Percentiles rank a stretch among this genome's conserved stretches.
Conservation (phyloP, 2,113 vertebrate genomes). For the Crotalus tigris region DNA sequence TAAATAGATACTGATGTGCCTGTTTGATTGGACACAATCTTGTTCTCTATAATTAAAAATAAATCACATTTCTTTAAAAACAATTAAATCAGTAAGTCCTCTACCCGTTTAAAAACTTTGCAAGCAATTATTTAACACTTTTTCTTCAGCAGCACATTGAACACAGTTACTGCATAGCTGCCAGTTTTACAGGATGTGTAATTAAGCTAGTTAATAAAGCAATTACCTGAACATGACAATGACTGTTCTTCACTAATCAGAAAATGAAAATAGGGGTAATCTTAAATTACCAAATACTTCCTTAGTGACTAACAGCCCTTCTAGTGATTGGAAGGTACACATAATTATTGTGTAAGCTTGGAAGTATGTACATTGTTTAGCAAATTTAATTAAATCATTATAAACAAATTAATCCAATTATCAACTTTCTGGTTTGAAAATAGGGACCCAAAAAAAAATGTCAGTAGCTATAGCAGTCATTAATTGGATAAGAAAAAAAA, state of each 20-base stretch:
- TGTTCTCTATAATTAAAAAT: background rate
- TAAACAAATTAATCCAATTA: conserved; percentile 64
- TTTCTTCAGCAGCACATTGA: conserved; percentile 62
- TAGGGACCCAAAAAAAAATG: conserved; percentile 45
- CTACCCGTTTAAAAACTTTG: conserved; percentile 45
- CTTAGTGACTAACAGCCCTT: conserved; percentile 54
- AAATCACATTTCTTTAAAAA: conserved; percentile 32
- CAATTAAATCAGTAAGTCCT: conserved; percentile 37
- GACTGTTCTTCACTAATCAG: conserved; percentile 62
- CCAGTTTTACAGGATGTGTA: conserved; percentile 67
- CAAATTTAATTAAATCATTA: conserved; percentile 68
- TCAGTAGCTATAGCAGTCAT: conserved; percentile 42
- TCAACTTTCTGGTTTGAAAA: conserved; percentile 62
- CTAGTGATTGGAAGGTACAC: conserved; percentile 64
- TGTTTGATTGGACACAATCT: background rate
- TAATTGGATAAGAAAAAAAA: conserved; percentile 33
- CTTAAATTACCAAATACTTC: conserved; percentile 61
- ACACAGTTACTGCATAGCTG: conserved; percentile 64
- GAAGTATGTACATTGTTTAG: conserved; percentile 62
- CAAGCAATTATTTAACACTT: conserved; percentile 67
- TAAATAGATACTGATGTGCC: background rate
- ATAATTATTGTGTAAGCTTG: conserved; percentile 55
- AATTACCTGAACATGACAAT: conserved; percentile 68
- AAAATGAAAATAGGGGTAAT: conserved; percentile 69
- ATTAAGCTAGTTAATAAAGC: conserved; percentile 72